phyloP scores from a whole-genome alignment of 2,888 invertebrate species.

The Melinaea menophilus region DNA sequence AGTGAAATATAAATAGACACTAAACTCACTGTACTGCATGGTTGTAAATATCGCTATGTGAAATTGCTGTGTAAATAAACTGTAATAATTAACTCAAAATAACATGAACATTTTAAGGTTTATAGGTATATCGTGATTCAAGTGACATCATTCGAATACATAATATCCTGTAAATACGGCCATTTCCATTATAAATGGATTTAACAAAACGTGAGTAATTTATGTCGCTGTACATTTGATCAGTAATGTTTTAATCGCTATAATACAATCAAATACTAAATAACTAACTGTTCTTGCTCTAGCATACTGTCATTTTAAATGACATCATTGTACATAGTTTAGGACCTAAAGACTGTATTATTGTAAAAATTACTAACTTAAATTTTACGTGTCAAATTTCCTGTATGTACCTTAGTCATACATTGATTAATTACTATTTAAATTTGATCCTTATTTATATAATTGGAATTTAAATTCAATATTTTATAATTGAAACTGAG shows the following conservation, averaged over 20 bases:
- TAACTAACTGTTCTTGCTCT: slow-evolving; percentile 26
- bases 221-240: slow-evolving; percentile 11
- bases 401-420: slow-evolving; percentile 25
- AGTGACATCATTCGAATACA: slow-evolving; percentile 20
- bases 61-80: slow-evolving; percentile 48
- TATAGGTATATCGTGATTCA: slow-evolving; percentile 28
- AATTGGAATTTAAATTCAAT: slow-evolving; percentile 4
- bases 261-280: slow-evolving; percentile 16
- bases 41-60: slow-evolving; percentile 68
- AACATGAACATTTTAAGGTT: slow-evolving; percentile 51
- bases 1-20: slow-evolving; percentile 42
- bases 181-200: slow-evolving; percentile 44
- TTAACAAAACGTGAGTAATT: slow-evolving; percentile 9
- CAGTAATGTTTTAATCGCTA: slow-evolving; percentile 4
- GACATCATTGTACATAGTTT: slow-evolving; percentile 67
- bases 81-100: slow-evolving; percentile 43
- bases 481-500: slow-evolving; percentile 3
- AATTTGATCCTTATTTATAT: slow-evolving; percentile 10
- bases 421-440: slow-evolving; percentile 6
- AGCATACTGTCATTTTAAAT: slow-evolving; percentile 59
- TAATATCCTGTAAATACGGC: slow-evolving; percentile 35
- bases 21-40: slow-evolving; percentile 58
- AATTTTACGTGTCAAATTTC: slow-evolving; percentile 31
- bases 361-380: slow-evolving; percentile 28
- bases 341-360: slow-evolving; percentile 75